Evolutionary conservation across 2,888 invertebrate genomes (phyloP), one percentile per base, ranked within the genome.

Genomic region (Ophion ventricosus): DNA sequence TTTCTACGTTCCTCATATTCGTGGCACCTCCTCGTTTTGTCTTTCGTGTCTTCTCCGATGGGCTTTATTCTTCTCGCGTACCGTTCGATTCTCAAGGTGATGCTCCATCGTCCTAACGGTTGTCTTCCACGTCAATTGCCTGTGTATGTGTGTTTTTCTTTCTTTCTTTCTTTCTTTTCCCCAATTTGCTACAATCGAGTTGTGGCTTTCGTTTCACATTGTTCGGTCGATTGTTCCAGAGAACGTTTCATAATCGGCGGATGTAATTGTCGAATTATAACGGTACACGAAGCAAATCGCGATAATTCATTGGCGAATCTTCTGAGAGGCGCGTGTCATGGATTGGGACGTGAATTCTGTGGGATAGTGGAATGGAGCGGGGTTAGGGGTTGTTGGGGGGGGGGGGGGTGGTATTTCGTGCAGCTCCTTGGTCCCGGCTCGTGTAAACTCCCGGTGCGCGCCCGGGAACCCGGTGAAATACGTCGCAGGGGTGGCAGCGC

Each of bases 401-500:
- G 49, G 23, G 20, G 61, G 40, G 25, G 56, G 29, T 26, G 23
- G 59, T 66, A 57, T 56, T 17, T n/a, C 54, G 25, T 54, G 23
- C 56, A 57, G 43, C 67, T 25, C 43, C 59, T 63, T 49, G 61
- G 26, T 63, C 1, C 40, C 20, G 56, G 59, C 63, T 35, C 54
- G n/a, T 14, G 54, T 64, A 25, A 17, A 26, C n/a, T 79, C 25
- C 67, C n/a, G 10, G 35, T 49, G 43, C 17, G 40, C 59, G 64
- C 63, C 69, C 40, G 63, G 61, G 17, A 35, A 79, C 69, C 29
- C 69, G 63, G 40, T 35, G 54, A 25, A 63, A 49, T 64, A 69
- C 11, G 79, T 61, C 25, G 78, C 61, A n/a, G 61, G 87, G 84
- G 81, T 86, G 81, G 86, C n/a, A n/a, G n/a, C 76, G 77, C 80